Evolutionary conservation across 64 coral and sea anemone genomes (phyloP).

Genomic region (Pocillopora verrucosa): DNA sequence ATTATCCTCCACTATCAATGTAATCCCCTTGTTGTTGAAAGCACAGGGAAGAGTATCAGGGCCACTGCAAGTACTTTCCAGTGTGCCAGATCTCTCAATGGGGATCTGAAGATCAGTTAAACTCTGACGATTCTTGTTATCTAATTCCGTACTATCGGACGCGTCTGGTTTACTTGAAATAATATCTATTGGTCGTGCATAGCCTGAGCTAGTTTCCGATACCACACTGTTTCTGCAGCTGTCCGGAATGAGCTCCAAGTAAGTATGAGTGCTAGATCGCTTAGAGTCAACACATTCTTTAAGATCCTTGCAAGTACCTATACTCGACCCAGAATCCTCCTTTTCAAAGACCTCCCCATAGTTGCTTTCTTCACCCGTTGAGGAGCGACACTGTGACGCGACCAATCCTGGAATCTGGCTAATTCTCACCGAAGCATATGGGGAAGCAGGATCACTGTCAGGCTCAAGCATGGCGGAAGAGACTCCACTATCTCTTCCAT

Average conservation of each 20-base stretch:
- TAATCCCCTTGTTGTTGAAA: background rate
- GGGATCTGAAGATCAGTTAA: constrained; percentile 39
- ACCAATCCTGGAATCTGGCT: constrained; percentile 84
- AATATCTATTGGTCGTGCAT: constrained; percentile 78
- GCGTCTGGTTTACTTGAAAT: background rate
- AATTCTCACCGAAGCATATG: constrained; percentile 87
- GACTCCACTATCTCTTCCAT: constrained; percentile 34
- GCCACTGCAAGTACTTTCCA: constrained; percentile 11
- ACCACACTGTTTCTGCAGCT: constrained; percentile 67
- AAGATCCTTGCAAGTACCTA: constrained; percentile 26
- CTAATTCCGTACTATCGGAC: background rate
- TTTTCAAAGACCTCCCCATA: constrained; percentile 45
- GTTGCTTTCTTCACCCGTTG: constrained; percentile 18
- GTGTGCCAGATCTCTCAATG: background rate
- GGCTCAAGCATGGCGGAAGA: constrained; percentile 33
- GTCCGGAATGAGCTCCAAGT: constrained; percentile 67
- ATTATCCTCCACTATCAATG: background rate
- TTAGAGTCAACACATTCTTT: constrained; percentile 19
- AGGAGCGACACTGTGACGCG: background rate
- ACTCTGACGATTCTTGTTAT: constrained; percentile 14
- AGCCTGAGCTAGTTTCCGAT: constrained; percentile 85
- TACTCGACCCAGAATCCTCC: background rate
- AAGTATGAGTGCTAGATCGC: constrained; percentile 60
- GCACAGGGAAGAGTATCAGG: background rate
- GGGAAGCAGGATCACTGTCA: constrained; percentile 44